A percentile compares a stretch with the other conserved stretches of the same genome.
Conservation (phyloP, 2,797 vertebrate genomes). For the Sciurus carolinensis region DNA sequence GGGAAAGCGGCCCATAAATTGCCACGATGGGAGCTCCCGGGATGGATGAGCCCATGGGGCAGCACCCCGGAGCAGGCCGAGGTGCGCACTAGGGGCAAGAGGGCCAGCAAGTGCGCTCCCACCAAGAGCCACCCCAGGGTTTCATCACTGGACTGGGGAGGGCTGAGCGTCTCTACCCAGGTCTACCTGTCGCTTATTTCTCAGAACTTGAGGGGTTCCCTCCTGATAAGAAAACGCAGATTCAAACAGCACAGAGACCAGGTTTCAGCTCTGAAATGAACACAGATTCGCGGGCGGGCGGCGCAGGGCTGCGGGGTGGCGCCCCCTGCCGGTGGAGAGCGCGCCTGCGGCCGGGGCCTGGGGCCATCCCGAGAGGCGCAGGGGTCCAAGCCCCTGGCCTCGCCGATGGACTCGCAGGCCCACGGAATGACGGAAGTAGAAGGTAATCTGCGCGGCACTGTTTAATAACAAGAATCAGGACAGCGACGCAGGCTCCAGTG, state of each 20-base stretch:
- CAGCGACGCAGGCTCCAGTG: not conserved
- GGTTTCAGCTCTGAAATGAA: not conserved
- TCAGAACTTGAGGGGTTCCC: not conserved
- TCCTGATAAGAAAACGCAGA: not conserved
- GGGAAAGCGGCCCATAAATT: not conserved
- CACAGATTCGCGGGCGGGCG: not conserved
- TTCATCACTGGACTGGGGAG: not conserved
- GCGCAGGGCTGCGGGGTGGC: no score
- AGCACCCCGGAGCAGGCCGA: accelerated
- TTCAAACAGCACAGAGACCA: accelerated
- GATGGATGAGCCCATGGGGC: not conserved
- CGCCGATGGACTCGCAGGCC: accelerated
- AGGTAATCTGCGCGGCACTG: not conserved
- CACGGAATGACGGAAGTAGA: accelerated
- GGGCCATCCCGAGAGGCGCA: not conserved
- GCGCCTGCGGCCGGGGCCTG: no score
- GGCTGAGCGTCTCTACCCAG: not conserved
- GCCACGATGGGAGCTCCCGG: not conserved
- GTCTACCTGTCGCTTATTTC: no score
- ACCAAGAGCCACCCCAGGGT: accelerated
- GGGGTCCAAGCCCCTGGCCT: not conserved
- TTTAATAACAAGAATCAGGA: not conserved
- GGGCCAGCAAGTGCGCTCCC: accelerated
- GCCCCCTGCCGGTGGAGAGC: not conserved
- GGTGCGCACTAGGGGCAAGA: accelerated